Evolutionary conservation across 2,888 invertebrate species (phyloP), one percentile per base, ranked within the genome.

Genomic region (Stramonita haemastoma): DNA sequence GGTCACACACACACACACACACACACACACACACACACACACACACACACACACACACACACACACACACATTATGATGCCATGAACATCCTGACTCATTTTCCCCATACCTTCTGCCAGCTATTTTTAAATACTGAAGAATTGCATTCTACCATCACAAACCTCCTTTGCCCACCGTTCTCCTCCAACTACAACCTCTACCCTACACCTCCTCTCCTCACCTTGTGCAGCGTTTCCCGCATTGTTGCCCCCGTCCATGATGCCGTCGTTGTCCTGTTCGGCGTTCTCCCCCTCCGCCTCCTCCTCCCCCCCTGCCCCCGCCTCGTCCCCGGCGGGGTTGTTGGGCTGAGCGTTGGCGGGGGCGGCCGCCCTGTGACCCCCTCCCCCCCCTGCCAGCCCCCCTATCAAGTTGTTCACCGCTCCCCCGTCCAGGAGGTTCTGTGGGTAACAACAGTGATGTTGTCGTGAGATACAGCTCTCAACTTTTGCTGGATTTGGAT

Each of bases 211-310:
- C 60, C 22, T 15, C 4, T 60, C 60, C 88, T 81, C 91, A 95
- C 95, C 96, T 94, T 95, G 95, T 56, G 95, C 95, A 87, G 93
- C 95, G 92, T 95, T 95, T 90, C 95, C 95, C 22, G 92, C 95
- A 90, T 94, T 95, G 85, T 94, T 93, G 29, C 90, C 91, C 29
- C 90, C 92, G 46, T 92, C 92, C 81, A 88, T 90, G 73, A 91
- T 90, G 87, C 88, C 91, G 56, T 91, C 91, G 34, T 90, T 91
- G 70, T 86, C 90, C 60, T 89, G 91, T 36, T 90, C 90, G 26
- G 88, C 91, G 26, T 89, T 92, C 87, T 90, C 93, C 36, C 93
- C 94, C 95, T 73, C 93, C 93, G 87, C 93, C 87, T 90, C 93
- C 86, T 93, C 94, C 57, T 87, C 93, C 34, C 93, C 93, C 85